Percentiles rank a stretch among this genome's conserved stretches.
phyloP scores from a whole-genome alignment of 2,888 invertebrate species.

The Morpho achilles region DNA sequence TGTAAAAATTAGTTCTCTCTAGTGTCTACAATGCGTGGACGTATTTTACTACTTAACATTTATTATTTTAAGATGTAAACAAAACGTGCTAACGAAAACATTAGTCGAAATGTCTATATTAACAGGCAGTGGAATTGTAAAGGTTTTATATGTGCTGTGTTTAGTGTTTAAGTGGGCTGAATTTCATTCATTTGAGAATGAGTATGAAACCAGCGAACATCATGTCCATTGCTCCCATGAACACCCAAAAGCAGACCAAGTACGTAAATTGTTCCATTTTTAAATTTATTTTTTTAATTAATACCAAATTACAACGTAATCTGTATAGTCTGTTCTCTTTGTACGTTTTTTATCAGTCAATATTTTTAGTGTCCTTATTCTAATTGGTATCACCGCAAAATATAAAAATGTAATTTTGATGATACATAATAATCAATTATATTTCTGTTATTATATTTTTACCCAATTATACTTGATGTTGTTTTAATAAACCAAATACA shows the following conservation, averaged over 20 bases:
- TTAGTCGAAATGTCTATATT: conserved; percentile 40
- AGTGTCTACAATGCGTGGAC: conserved; percentile 7
- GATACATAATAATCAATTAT: no score
- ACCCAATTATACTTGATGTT: no score
- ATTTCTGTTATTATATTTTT: no score
- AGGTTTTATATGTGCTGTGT: conserved; percentile 38
- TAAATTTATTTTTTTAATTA: background rate
- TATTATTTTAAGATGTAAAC: conserved; percentile 57
- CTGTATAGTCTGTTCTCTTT: no score
- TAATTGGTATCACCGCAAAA: no score
- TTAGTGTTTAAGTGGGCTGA: conserved; percentile 29
- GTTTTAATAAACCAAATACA: no score
- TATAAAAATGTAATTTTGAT: no score
- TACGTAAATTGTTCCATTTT: conserved; percentile 48
- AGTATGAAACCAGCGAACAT: conserved; percentile 41
- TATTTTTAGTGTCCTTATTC: no score
- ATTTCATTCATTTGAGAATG: conserved; percentile 40
- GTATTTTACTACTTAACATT: conserved; percentile 1
- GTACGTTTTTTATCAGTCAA: no score
- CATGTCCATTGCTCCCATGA: conserved; percentile 80
- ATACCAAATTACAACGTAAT: no score
- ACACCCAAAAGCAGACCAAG: conserved; percentile 84
- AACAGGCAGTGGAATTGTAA: conserved; percentile 30
- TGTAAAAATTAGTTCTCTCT: conserved; percentile 13
- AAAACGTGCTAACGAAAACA: conserved; percentile 34